Evolutionary conservation across 2,113 vertebrate species (phyloP).

Genomic region (Chiloscyllium plagiosum): DNA sequence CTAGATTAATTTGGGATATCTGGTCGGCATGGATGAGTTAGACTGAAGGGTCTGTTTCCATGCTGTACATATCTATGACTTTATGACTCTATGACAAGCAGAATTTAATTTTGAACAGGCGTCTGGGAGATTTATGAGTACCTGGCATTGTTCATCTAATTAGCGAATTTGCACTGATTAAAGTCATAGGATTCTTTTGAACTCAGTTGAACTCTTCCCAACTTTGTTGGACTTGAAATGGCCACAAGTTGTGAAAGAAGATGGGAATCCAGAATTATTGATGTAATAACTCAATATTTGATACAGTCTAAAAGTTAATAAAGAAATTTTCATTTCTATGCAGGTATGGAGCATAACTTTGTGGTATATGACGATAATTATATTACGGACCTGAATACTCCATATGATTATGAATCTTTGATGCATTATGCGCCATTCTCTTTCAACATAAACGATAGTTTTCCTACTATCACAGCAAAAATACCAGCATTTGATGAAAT

Average conservation of each 20-base stretch:
- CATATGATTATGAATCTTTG: slow-evolving; percentile 85
- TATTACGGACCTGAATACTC: slow-evolving; percentile 82
- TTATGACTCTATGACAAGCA: too few relatives aligned
- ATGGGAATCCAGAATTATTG: not conserved
- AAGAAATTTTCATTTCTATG: slow-evolving; percentile 38
- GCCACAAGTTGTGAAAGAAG: not conserved
- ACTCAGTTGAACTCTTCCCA: not conserved
- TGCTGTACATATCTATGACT: too few relatives aligned
- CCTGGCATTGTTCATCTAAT: not conserved
- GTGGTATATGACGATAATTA: slow-evolving; percentile 62
- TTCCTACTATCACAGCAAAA: slow-evolving; percentile 79
- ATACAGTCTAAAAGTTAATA: not conserved
- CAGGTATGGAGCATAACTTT: slow-evolving; percentile 75
- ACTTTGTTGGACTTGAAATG: not conserved
- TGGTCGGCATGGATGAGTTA: too few relatives aligned
- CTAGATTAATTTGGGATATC: too few relatives aligned
- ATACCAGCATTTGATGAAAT: slow-evolving; percentile 74
- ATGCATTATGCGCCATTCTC: slow-evolving; percentile 82
- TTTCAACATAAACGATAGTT: slow-evolving; percentile 73
- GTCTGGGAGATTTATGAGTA: too few relatives aligned
- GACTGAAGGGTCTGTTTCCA: too few relatives aligned
- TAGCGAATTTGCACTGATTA: not conserved
- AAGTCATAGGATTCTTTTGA: not conserved
- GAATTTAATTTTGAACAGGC: too few relatives aligned
- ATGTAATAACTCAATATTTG: not conserved